Evolutionary conservation across 2,113 vertebrate genomes (phyloP).

Genomic region (Eudorcas thomsonii): DNA sequence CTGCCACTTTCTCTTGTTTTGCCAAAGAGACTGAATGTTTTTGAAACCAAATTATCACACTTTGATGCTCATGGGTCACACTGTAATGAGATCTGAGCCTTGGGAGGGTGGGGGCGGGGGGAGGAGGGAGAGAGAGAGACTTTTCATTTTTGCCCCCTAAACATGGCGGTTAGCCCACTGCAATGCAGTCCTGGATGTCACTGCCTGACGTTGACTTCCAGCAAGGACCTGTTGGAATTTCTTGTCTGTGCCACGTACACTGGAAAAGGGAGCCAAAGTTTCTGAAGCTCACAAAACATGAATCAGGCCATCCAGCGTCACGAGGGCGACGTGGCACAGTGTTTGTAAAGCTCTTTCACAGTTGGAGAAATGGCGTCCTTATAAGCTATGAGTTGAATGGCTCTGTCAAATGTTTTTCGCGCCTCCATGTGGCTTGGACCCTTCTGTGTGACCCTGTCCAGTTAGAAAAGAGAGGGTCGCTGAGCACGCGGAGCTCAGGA

Average conservation of each 20-base stretch:
- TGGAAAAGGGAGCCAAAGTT: neutral
- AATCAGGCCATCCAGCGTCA: neutral
- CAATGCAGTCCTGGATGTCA: neutral
- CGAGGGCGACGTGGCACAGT: neutral
- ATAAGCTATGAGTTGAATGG: constrained; percentile 70
- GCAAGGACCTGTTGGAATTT: neutral
- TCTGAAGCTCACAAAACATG: neutral
- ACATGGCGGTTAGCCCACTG: neutral
- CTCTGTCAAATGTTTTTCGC: constrained; percentile 47
- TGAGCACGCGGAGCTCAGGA: neutral
- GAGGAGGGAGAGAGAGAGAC: neutral
- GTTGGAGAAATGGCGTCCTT: constrained; percentile 67
- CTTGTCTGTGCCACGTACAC: neutral
- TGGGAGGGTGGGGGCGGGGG: neutral
- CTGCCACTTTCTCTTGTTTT: constrained; percentile 39
- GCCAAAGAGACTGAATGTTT: constrained; percentile 70
- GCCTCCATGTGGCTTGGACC: constrained; percentile 52
- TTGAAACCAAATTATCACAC: constrained; percentile 72
- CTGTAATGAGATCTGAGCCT: neutral
- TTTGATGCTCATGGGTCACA: constrained; percentile 45
- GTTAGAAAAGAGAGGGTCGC: constrained; percentile 1
- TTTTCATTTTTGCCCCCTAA: neutral
- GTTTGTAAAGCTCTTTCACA: constrained; percentile 58
- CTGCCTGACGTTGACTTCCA: neutral
- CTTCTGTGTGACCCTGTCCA: constrained; percentile 52